Percentiles rank a stretch among this genome's conserved stretches.
These are phyloP conservation scores for Cheirogaleus major DNA, from an alignment of 2,797 vertebrate genomes.

Conservation along the genomic window DNA sequence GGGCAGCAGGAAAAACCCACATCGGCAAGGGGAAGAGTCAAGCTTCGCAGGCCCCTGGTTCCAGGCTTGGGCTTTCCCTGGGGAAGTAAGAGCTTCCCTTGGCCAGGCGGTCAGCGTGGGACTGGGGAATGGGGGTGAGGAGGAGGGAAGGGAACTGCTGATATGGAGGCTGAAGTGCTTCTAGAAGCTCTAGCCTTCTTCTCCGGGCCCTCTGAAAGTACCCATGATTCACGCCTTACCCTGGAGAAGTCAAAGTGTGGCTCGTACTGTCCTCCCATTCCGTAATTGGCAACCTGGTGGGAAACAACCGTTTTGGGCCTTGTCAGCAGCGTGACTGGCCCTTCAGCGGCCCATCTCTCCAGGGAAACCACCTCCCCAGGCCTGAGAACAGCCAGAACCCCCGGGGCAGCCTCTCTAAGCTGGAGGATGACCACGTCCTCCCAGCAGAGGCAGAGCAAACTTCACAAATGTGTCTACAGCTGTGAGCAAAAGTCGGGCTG, in stretches of 20 bases:
- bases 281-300: conserved; percentile 96
- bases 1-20: neutral
- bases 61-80: neutral
- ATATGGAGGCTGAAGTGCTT: neutral
- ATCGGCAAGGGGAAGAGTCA: neutral
- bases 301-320: conserved; percentile 20
- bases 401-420: neutral
- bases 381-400: neutral
- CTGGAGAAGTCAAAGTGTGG: conserved; percentile 99
- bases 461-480: neutral
- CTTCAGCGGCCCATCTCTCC: neutral
- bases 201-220: neutral
- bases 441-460: neutral
- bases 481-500: neutral
- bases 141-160: accelerated
- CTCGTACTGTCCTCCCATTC: conserved; percentile 98
- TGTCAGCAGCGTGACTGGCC: neutral
- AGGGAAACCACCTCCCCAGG: neutral
- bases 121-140: neutral
- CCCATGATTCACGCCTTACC: conserved; percentile 87
- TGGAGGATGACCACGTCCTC: neutral
- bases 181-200: neutral
- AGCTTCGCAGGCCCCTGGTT: neutral
- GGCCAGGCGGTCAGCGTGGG: neutral
- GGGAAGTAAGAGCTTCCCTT: neutral